These are phyloP conservation scores for Drosophila limbata DNA, from an alignment of 2,888 invertebrate species.

Conservation along the genomic window DNA sequence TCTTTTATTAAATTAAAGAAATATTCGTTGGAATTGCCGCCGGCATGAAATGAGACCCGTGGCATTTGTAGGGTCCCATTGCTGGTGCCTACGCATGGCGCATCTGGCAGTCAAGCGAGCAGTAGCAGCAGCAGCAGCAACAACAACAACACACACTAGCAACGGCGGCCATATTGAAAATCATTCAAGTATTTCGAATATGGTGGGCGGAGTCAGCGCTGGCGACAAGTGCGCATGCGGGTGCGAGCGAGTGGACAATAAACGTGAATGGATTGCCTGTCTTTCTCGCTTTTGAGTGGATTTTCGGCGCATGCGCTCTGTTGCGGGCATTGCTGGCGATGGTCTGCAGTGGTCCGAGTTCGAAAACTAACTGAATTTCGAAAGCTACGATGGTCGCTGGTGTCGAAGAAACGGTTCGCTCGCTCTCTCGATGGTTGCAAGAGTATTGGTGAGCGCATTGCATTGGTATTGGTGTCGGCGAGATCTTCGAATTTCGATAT, in stretches of 20 bases:
- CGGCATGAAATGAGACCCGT: slow-evolving; percentile 46
- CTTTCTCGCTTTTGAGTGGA: slow-evolving; percentile 28
- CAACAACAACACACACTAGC: slow-evolving; percentile 30
- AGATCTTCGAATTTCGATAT: slow-evolving; percentile 72
- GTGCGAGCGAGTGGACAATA: slow-evolving; percentile 61
- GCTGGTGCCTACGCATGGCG: slow-evolving; percentile 57
- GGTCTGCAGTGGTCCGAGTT: slow-evolving; percentile 50
- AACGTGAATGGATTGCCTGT: slow-evolving; percentile 5
- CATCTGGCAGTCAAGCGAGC: slow-evolving; percentile 50
- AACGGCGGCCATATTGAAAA: slow-evolving; percentile 84
- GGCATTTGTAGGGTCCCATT: slow-evolving; percentile 35
- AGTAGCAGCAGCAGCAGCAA: slow-evolving; percentile 45
- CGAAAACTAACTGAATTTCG: slow-evolving; percentile 72
- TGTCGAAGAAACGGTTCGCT: slow-evolving; percentile 24
- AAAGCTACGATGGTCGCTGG: slow-evolving; percentile 54
- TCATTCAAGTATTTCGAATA: slow-evolving; percentile 84
- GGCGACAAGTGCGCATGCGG: slow-evolving; percentile 56
- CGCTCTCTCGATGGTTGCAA: slow-evolving; percentile 39
- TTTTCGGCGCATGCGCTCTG: slow-evolving; percentile 63
- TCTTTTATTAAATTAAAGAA: background rate
- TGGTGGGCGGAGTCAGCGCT: slow-evolving; percentile 82
- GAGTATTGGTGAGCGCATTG: slow-evolving; percentile 57
- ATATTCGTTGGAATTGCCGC: slow-evolving; percentile 42
- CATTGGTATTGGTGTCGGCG: slow-evolving; percentile 58
- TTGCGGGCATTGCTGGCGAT: slow-evolving; percentile 19